These are phyloP conservation scores for Lateolabrax maculatus DNA, from an alignment of 2,797 vertebrate genomes.

Conservation along the genomic window DNA sequence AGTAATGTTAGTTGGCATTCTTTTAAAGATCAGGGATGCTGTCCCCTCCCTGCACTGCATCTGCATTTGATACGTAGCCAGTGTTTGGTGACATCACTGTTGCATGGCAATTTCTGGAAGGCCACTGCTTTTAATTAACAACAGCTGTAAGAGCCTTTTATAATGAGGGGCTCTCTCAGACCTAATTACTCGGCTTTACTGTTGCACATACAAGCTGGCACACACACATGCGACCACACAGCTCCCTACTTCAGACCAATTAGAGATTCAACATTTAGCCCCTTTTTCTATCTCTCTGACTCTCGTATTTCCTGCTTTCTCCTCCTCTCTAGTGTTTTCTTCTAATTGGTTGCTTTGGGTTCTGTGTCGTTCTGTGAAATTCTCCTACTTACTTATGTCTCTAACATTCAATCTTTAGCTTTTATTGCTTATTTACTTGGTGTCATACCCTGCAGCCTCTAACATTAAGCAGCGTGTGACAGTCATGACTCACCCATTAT, in stretches of 20 bases:
- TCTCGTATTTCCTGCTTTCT: slow-evolving; percentile 37
- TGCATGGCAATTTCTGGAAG: slow-evolving; percentile 45
- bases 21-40: slow-evolving; percentile 31
- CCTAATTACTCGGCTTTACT: slow-evolving; percentile 69
- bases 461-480: slow-evolving; percentile 25
- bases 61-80: slow-evolving; percentile 24
- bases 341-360: slow-evolving; percentile 71
- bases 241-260: slow-evolving; percentile 71
- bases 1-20: slow-evolving; percentile 12
- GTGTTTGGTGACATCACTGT: slow-evolving; percentile 48
- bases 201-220: slow-evolving; percentile 55
- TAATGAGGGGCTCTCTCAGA: slow-evolving; percentile 67
- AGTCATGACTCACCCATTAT: slow-evolving; percentile 32
- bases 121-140: slow-evolving; percentile 60
- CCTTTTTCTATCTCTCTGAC: slow-evolving; percentile 33
- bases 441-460: slow-evolving; percentile 19
- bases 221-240: slow-evolving; percentile 42
- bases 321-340: slow-evolving; percentile 48
- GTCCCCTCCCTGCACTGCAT: slow-evolving; percentile 7
- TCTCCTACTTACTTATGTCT: slow-evolving; percentile 48
- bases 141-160: slow-evolving; percentile 62
- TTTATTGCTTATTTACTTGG: slow-evolving; percentile 44
- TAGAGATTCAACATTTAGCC: slow-evolving; percentile 68
- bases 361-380: slow-evolving; percentile 39
- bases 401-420: slow-evolving; percentile 32